A percentile compares a stretch with the other conserved stretches of the same genome.
Conservation (phyloP, 2,797 vertebrate genomes). For the Danio tinwini region DNA sequence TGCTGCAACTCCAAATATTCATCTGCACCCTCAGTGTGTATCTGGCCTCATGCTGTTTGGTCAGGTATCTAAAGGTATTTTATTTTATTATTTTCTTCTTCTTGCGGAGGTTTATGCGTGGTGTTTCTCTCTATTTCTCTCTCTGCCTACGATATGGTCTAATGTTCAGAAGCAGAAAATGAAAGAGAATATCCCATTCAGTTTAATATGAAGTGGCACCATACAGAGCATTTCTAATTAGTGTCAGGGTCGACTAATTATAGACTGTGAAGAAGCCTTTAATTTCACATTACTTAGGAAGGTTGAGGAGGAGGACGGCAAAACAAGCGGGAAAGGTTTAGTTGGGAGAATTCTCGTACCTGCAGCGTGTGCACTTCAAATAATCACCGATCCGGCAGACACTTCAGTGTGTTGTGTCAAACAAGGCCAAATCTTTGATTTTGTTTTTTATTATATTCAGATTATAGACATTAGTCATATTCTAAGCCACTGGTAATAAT, state of each 20-base stretch:
- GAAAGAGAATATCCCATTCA: conserved; percentile 64
- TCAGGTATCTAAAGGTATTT: neutral
- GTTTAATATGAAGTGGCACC: conserved; percentile 67
- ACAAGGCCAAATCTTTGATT: neutral
- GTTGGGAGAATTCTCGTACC: conserved; percentile 2
- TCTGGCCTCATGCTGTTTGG: neutral
- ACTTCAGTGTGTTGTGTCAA: conserved; percentile 34
- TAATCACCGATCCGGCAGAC: conserved; percentile 56
- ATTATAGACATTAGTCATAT: no score
- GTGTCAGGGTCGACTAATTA: conserved; percentile 72
- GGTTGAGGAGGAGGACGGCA: conserved; percentile 37
- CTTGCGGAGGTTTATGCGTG: conserved; percentile 11
- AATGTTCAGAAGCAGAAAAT: conserved; percentile 51
- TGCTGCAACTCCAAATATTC: conserved; percentile 1
- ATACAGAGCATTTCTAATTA: conserved; percentile 71
- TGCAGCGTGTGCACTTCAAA: conserved; percentile 65
- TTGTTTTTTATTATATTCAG: no score
- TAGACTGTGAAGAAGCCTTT: conserved; percentile 70
- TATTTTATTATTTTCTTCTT: neutral
- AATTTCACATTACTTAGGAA: conserved; percentile 68
- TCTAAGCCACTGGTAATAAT: no score
- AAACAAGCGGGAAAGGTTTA: conserved; percentile 33
- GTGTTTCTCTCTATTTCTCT: conserved; percentile 1
- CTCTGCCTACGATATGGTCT: conserved; percentile 28
- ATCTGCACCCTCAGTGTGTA: neutral